A percentile compares a stretch with the other conserved stretches of the same genome.
These are phyloP conservation scores for Lipophrys pholis DNA, from an alignment of 2,113 vertebrate genomes.

Conservation along the genomic window DNA sequence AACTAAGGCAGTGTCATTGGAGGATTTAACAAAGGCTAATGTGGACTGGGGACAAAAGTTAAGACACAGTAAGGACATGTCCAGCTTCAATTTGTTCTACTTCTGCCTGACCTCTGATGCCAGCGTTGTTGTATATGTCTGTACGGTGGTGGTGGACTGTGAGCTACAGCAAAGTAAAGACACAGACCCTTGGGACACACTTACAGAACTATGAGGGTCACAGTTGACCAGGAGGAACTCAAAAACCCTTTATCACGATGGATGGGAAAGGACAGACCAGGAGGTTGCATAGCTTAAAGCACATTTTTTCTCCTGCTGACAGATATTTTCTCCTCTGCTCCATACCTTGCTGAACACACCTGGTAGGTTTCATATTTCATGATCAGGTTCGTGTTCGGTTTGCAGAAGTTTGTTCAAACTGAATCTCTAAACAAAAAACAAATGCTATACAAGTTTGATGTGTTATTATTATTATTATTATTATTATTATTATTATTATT, in stretches of 20 bases:
- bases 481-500: no score
- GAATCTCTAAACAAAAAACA: no score
- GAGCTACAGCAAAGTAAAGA: slow-evolving; percentile 17
- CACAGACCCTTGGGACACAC: slow-evolving; percentile 5
- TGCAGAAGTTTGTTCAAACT: no score
- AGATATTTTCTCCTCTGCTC: not conserved
- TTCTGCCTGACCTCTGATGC: slow-evolving; percentile 25
- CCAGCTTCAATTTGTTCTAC: not conserved
- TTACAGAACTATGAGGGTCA: slow-evolving; percentile 30
- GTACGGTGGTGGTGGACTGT: slow-evolving; percentile 1
- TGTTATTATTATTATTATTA: no score
- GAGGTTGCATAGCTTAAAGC: not conserved
- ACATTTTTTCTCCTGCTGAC: not conserved
- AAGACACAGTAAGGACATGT: not conserved
- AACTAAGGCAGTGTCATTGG: slow-evolving; percentile 11
- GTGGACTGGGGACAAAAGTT: slow-evolving; percentile 22
- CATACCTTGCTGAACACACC: not conserved
- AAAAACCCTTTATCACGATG: slow-evolving; percentile 30
- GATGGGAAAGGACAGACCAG: slow-evolving; percentile 31
- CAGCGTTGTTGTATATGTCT: not conserved
- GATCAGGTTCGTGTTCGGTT: not conserved
- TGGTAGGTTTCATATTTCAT: not conserved
- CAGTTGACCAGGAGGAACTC: slow-evolving; percentile 16
- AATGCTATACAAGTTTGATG: no score
- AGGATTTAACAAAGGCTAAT: slow-evolving; percentile 22